phyloP scores from a whole-genome alignment of 2,888 invertebrate species.

The Caenorhabditis sp. region DNA sequence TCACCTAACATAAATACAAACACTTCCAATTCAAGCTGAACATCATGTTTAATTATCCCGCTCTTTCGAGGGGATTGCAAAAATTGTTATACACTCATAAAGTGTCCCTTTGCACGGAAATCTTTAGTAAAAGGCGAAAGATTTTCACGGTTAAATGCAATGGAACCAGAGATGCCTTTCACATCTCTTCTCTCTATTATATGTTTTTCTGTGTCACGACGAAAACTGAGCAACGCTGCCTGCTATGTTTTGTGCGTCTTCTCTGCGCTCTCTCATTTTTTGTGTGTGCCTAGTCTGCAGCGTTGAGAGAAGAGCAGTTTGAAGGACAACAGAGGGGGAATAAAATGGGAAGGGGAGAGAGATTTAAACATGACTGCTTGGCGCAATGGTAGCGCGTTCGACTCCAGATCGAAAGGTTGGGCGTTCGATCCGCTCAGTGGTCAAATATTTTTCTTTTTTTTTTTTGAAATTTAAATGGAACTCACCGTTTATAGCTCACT shows the following conservation, averaged over 20 bases:
- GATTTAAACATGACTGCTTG: slow-evolving; percentile 35
- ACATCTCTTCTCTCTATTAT: background rate
- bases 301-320: background rate
- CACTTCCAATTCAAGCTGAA: background rate
- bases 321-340: background rate
- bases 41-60: background rate
- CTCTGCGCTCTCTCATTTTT: background rate
- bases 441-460: slow-evolving; percentile 27
- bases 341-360: background rate
- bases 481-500: background rate
- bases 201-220: background rate
- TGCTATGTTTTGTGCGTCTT: background rate
- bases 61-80: slow-evolving; percentile 14
- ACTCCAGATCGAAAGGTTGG: slow-evolving; percentile 60
- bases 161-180: slow-evolving; percentile 13
- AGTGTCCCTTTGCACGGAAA: slow-evolving; percentile 64
- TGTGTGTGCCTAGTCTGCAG: background rate
- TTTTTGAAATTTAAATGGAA: background rate
- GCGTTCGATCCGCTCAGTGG: slow-evolving; percentile 58
- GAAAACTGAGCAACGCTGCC: background rate
- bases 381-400: slow-evolving; percentile 61
- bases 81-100: slow-evolving; percentile 33
- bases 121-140: slow-evolving; percentile 70
- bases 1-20: too few relatives aligned
- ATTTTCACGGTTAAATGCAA: slow-evolving; percentile 64